Percentiles rank a stretch among this genome's conserved stretches.
These are phyloP conservation scores for Exaiptasia diaphana DNA, from an alignment of 64 coral and sea anemone genomes.

Conservation along the genomic window DNA sequence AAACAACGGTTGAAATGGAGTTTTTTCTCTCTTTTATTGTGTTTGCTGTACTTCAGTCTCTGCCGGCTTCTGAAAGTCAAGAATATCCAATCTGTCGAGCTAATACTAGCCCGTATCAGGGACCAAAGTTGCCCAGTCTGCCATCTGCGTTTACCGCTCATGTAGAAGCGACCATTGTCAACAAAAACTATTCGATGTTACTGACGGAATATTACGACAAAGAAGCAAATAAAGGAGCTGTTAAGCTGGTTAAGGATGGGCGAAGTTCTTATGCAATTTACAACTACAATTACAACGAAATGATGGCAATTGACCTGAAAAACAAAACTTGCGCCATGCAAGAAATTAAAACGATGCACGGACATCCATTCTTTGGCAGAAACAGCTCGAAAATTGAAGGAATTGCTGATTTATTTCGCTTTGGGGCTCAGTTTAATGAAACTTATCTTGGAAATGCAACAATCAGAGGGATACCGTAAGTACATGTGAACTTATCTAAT, in stretches of 20 bases:
- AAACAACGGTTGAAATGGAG: too few relatives aligned
- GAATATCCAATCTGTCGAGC: slow-evolving; percentile 2
- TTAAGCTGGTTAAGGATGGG: slow-evolving; percentile 8
- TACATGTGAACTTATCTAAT: not conserved
- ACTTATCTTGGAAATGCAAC: slow-evolving; percentile 42
- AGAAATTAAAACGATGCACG: not conserved
- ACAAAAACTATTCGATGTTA: slow-evolving; percentile 46
- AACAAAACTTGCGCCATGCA: slow-evolving; percentile 25
- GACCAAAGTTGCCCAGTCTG: slow-evolving; percentile 42
- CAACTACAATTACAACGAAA: slow-evolving; percentile 63
- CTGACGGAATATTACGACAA: slow-evolving; percentile 59
- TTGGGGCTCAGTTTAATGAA: slow-evolving; percentile 71
- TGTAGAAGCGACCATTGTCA: slow-evolving; percentile 52
- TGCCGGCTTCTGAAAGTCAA: too few relatives aligned
- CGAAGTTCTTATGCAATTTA: slow-evolving; percentile 20
- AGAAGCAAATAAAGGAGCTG: slow-evolving; percentile 25
- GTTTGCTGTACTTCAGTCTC: too few relatives aligned
- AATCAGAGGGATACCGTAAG: slow-evolving; percentile 76
- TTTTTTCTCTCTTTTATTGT: too few relatives aligned
- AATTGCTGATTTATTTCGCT: slow-evolving; percentile 62
- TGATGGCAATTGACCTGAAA: slow-evolving; percentile 7
- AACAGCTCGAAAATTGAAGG: slow-evolving; percentile 49
- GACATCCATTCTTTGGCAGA: slow-evolving; percentile 35
- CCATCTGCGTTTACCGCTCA: slow-evolving; percentile 43
- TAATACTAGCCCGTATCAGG: not conserved